Conservation (phyloP, 2,797 vertebrate genomes). For the Echeneis naucrates region DNA sequence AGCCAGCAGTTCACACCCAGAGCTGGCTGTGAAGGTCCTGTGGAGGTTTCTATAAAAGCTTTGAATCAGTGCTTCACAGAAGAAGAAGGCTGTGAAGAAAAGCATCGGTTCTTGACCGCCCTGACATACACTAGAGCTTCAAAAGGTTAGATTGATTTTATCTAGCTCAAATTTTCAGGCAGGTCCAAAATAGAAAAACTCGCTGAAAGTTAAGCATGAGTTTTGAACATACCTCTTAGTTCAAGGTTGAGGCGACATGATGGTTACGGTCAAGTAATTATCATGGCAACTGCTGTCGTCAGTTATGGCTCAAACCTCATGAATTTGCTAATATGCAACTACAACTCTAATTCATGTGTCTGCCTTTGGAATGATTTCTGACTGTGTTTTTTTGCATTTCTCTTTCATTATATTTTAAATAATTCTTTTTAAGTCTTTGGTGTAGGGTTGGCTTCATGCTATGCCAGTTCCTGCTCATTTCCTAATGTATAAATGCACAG, state of each 20-base stretch:
- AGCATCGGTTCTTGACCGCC: no score
- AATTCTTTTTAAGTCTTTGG: not conserved
- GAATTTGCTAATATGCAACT: not conserved
- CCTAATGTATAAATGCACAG: slow-evolving; percentile 14
- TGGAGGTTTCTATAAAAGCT: no score
- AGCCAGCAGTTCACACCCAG: not conserved
- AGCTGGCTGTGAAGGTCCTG: no score
- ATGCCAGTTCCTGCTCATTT: not conserved
- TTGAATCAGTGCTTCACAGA: no score
- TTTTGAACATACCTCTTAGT: not conserved
- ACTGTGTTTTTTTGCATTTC: not conserved
- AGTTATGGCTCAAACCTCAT: no score
- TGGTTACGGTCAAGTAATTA: no score
- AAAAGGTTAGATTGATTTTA: not conserved
- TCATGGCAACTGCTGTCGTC: no score
- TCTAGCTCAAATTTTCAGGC: not conserved
- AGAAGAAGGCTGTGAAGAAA: no score
- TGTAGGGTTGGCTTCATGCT: not conserved
- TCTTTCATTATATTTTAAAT: not conserved
- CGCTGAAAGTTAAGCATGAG: not conserved
- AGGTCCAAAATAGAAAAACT: no score
- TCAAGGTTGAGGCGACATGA: no score
- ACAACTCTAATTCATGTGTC: not conserved
- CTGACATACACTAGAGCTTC: no score
- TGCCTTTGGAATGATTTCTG: not conserved